phyloP scores from a whole-genome alignment of 2,797 vertebrate species.

The Catharus ustulatus region DNA sequence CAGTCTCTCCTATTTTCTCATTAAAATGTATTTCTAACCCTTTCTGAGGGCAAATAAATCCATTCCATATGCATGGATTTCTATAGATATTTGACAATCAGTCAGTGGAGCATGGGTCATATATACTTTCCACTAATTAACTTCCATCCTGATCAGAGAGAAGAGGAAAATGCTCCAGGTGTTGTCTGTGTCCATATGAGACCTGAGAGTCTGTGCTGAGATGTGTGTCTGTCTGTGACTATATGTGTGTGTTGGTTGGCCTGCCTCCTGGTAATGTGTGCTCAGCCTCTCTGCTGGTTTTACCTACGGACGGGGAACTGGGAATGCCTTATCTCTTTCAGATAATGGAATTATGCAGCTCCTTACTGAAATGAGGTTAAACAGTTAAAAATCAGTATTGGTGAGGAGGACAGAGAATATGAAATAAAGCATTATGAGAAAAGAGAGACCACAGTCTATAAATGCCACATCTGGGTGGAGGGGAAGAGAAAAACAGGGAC shows the following conservation, averaged over 20 bases:
- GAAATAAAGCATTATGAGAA: neutral
- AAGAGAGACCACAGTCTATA: neutral
- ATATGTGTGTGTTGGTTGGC: neutral
- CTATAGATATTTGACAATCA: neutral
- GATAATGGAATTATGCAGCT: neutral
- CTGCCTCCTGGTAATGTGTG: neutral
- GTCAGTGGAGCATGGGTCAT: too few relatives aligned
- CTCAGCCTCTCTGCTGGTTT: neutral
- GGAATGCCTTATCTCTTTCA: too few relatives aligned
- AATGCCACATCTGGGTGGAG: rapidly evolving
- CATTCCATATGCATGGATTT: neutral
- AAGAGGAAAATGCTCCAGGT: rapidly evolving
- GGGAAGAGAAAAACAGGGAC: neutral
- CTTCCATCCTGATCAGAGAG: neutral
- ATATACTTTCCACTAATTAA: too few relatives aligned
- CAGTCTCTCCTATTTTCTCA: neutral
- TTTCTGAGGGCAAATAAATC: neutral
- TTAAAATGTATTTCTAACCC: neutral
- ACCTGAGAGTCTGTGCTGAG: neutral
- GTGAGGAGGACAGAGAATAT: rapidly evolving
- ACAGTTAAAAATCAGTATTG: neutral
- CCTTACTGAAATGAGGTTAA: neutral
- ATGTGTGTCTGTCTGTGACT: neutral
- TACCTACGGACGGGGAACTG: neutral
- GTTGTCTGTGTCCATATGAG: neutral